Percentiles rank a stretch among this genome's conserved stretches.
phyloP scores from a whole-genome alignment of 2,888 invertebrate species.

The Pandemis heparana region DNA sequence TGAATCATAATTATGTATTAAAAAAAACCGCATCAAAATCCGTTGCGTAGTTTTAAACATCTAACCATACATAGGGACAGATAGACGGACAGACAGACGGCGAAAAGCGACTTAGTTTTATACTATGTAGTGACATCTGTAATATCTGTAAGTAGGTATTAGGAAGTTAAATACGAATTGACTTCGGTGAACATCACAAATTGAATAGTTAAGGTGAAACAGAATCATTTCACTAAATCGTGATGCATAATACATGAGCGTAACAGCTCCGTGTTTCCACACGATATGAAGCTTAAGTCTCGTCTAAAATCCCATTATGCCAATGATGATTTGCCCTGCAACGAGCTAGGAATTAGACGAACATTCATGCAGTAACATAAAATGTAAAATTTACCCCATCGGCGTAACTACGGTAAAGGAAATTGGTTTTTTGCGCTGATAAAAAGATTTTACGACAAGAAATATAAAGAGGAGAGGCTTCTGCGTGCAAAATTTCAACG shows the following conservation, averaged over 20 bases:
- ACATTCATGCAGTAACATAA: conserved; percentile 37
- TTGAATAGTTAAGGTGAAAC: conserved; percentile 38
- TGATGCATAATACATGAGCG: conserved; percentile 59
- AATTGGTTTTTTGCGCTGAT: conserved; percentile 19
- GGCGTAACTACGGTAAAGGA: conserved; percentile 28
- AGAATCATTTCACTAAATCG: conserved; percentile 40
- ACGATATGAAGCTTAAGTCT: conserved; percentile 55
- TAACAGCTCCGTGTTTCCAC: conserved; percentile 54
- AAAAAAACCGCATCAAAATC: no score
- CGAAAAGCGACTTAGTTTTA: no score
- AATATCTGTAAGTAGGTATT: no score
- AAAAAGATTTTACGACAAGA: conserved; percentile 24
- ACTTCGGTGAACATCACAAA: conserved; percentile 15
- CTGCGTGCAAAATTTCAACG: not conserved
- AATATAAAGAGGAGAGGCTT: conserved; percentile 10
- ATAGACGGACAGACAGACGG: no score
- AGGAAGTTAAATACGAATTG: conserved; percentile 5
- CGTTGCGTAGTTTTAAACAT: no score
- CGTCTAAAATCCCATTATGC: conserved; percentile 38
- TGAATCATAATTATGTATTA: no score
- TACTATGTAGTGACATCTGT: no score
- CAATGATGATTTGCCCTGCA: conserved; percentile 38
- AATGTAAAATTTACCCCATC: conserved; percentile 38
- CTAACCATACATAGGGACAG: no score
- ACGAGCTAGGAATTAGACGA: conserved; percentile 36